Evolutionary conservation across 1,140 invertebrate genomes (phyloP), one percentile per base, ranked within the genome.

Genomic region (Drosophila ficusphila): DNA sequence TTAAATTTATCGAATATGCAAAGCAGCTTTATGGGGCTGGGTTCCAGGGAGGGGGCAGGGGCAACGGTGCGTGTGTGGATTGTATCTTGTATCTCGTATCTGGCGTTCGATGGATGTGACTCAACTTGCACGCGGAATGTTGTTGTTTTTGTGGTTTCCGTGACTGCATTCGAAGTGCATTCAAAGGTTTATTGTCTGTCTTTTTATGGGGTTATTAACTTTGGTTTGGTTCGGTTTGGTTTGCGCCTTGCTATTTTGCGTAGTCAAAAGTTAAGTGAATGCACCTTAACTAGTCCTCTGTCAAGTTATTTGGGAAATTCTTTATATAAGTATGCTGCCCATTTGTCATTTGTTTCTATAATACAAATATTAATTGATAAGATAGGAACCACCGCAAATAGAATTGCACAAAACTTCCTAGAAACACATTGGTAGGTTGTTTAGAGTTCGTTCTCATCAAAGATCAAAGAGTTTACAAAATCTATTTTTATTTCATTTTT

Each of bases 131-230:
- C 14, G 29, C 29, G 46, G 49, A 60, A 38, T 23, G 49, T 52
- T 39, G 48, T 46, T 68, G 72, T 34, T 51, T 56, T 42, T 47
- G 76, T 53, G 51, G 69, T 44, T 71, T 58, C 52, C 68, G 67
- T 75, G 60, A 70, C 48, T 77, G 58, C 65, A 60, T 57, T 64
- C 49, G 49, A 85, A 86, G 73, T 81, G 82, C 82, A 85, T 86
- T 86, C 53, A 86, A 86, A 86, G 61, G 57, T 62, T 86, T 54
- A 58, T 74, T 86, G 73, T 68, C 52, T 52, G 53, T 39, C 53
- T 65, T 58, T 83, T 88, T 88, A 86, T 88, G 81, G 77, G 81
- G 81, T 86, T 86, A 74, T 86, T 85, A 85, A 86, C 79, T 76
- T 83, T 64, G 12, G 47, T 19, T 53, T 25, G n/a, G 21, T 65